A percentile compares a stretch with the other conserved stretches of the same genome.
Evolutionary conservation across 2,113 vertebrate genomes (phyloP).

Genomic region (Cettia cetti): DNA sequence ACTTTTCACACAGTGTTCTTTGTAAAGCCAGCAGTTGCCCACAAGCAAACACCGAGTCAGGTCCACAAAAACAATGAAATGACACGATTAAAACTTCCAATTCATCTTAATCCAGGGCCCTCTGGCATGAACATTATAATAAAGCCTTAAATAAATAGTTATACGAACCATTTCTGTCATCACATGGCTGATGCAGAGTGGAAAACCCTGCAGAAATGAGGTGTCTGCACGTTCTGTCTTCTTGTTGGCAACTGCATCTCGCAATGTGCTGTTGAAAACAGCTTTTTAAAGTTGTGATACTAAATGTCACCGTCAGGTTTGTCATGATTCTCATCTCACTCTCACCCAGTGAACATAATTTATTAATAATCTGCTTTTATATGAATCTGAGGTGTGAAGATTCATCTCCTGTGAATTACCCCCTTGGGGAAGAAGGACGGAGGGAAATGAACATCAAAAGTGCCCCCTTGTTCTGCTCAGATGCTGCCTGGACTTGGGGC

Average conservation of each 20-base stretch:
- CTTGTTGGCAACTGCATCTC: not conserved
- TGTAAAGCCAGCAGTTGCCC: not conserved
- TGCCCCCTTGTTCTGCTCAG: not conserved
- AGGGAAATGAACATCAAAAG: not conserved
- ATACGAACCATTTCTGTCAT: not conserved
- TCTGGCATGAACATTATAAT: not conserved
- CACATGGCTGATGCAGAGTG: not conserved
- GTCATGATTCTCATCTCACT: not conserved
- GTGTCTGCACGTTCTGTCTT: not conserved
- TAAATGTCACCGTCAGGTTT: not conserved
- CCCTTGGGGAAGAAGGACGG: not conserved
- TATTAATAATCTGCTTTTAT: not conserved
- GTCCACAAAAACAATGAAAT: not conserved
- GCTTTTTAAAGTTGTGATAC: not conserved
- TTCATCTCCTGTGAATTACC: not conserved
- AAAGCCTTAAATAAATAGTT: not conserved
- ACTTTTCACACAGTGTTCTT: constrained; percentile 12
- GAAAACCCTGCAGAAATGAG: not conserved
- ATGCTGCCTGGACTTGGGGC: fast-evolving
- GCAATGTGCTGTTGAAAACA: not conserved
- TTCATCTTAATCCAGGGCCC: not conserved
- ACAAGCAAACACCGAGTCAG: not conserved
- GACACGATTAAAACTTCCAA: not conserved
- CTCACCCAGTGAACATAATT: not conserved
- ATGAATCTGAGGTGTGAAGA: not conserved